Conservation (phyloP, 2,888 invertebrate species). For the Mesoligia furuncula region DNA sequence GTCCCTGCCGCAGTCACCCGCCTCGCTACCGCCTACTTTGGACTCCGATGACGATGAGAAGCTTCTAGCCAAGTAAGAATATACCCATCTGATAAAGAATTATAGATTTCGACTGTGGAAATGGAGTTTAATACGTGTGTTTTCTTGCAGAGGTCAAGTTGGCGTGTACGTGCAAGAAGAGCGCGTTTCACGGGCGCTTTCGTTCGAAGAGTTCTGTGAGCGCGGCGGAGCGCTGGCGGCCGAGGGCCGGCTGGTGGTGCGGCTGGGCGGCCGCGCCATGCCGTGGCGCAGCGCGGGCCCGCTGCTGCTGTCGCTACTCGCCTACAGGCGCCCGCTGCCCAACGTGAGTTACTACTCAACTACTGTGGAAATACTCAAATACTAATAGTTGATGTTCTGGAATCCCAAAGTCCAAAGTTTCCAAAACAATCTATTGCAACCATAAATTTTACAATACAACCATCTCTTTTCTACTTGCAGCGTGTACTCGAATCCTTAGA, state of each 20-base stretch:
- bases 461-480: constrained; percentile 66
- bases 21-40: constrained; percentile 94
- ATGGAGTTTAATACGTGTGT: background rate
- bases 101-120: too few species aligned
- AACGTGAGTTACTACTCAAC: constrained; percentile 87
- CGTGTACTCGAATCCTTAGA: constrained; percentile 85
- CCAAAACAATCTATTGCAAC: background rate
- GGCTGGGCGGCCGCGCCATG: constrained; percentile 96
- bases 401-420: background rate
- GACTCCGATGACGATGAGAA: constrained; percentile 96
- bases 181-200: constrained; percentile 83
- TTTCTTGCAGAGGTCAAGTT: constrained; percentile 85
- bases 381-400: too few species aligned
- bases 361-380: background rate
- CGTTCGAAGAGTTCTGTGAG: constrained; percentile 86
- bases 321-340: constrained; percentile 96
- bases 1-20: constrained; percentile 98
- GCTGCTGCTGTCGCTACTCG: constrained; percentile 95
- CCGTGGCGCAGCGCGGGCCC: constrained; percentile 98
- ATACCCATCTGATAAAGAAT: background rate
- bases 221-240: constrained; percentile 96
- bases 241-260: constrained; percentile 95
- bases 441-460: background rate
- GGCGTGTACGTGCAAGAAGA: constrained; percentile 85
- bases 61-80: constrained; percentile 87